Conservation (phyloP, 1,140 invertebrate genomes). For the Vollenhovia emeryi region DNA sequence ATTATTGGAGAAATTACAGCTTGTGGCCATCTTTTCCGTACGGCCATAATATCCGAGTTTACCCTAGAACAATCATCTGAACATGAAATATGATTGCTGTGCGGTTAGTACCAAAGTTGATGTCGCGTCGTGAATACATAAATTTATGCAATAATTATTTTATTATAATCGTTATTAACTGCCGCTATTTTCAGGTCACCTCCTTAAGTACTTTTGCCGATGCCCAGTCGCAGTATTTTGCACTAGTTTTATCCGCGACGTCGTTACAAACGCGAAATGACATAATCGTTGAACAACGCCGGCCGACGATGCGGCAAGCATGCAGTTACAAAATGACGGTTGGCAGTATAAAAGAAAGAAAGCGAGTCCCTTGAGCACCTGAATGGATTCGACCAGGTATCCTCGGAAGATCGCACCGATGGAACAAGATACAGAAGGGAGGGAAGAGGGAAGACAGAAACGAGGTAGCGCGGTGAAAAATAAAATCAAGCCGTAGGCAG, state of each 20-base stretch:
- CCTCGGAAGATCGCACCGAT: not conserved
- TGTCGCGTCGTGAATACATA: not conserved
- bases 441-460: no score
- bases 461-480: not conserved
- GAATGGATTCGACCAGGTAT: slow-evolving; percentile 24
- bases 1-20: no score
- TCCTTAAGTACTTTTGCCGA: not conserved
- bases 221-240: not conserved
- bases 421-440: not conserved
- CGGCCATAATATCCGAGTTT: no score
- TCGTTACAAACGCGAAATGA: not conserved
- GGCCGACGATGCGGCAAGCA: not conserved
- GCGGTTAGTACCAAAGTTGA: not conserved
- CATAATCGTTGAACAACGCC: not conserved
- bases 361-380: not conserved
- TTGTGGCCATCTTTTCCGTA: no score
- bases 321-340: slow-evolving; percentile 4
- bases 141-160: not conserved
- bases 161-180: not conserved
- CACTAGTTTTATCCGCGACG: not conserved
- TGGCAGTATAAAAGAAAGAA: not conserved
- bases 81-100: not conserved
- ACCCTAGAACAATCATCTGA: no score
- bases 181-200: not conserved
- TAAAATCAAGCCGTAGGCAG: slow-evolving; percentile 51